Evolutionary conservation across 2,113 vertebrate species (phyloP).

Genomic region (Meriones unguiculatus): DNA sequence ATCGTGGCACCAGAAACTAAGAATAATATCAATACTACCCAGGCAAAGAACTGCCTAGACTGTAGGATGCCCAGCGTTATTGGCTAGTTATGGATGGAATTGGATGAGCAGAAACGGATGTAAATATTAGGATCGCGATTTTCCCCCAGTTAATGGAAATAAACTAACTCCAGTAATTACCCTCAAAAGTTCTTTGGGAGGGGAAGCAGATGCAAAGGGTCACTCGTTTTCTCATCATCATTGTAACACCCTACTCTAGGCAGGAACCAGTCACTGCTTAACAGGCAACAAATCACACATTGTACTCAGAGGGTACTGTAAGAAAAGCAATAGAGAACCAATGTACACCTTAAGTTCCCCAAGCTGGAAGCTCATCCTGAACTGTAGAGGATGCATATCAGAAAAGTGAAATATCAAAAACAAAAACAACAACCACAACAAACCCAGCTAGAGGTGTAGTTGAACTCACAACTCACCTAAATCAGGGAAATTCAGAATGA

Average conservation of each 20-base stretch:
- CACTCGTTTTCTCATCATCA: conserved; percentile 2
- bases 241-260: neutral
- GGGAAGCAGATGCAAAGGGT: conserved; percentile 12
- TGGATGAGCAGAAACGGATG: conserved; percentile 24
- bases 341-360: neutral
- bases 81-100: neutral
- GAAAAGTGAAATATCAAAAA: conserved; percentile 51
- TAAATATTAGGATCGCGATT: conserved; percentile 42
- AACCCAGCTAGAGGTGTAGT: neutral
- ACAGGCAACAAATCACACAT: conserved; percentile 4
- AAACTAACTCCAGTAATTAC: conserved; percentile 34
- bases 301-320: neutral
- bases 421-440: neutral
- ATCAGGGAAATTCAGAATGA: conserved; percentile 34
- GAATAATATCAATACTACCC: neutral
- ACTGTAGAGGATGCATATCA: conserved; percentile 51
- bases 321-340: conserved; percentile 42
- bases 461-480: conserved; percentile 29
- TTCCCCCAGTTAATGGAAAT: conserved; percentile 52
- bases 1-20: neutral
- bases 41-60: neutral
- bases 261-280: conserved; percentile 23
- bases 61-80: neutral
- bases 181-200: conserved; percentile 10
- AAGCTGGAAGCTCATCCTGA: conserved; percentile 23